Evolutionary conservation across 1,140 invertebrate species (phyloP).

Genomic region (Maniola jurtina): DNA sequence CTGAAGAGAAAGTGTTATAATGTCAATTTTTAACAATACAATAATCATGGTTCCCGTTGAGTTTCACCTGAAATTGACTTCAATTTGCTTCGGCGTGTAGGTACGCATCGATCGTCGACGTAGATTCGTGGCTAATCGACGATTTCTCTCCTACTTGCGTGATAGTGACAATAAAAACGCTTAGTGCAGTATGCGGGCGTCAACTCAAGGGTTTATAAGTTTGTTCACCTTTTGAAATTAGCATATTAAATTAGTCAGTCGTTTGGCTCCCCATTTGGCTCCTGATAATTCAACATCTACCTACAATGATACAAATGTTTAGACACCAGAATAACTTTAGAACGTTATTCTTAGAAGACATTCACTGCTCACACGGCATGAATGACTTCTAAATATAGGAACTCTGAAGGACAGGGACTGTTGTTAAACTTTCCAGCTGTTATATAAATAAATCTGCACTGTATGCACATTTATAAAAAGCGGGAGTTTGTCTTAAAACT

Average conservation of each 20-base stretch:
- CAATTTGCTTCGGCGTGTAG: conserved; percentile 48
- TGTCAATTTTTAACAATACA: conserved; percentile 25
- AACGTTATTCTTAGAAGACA: conserved; percentile 24
- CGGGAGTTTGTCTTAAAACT: too few relatives aligned
- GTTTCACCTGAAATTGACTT: conserved; percentile 49
- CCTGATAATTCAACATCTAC: background rate
- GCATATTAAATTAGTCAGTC: background rate
- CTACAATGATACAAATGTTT: background rate
- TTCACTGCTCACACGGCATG: conserved; percentile 8
- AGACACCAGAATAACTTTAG: conserved; percentile 13
- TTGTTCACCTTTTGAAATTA: conserved; percentile 6
- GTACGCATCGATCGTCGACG: conserved; percentile 38
- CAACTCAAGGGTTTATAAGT: conserved; percentile 26
- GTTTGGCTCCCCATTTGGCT: background rate
- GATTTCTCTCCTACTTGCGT: conserved; percentile 50
- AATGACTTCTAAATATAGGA: conserved; percentile 19
- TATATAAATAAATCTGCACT: background rate
- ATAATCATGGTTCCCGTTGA: conserved; percentile 24
- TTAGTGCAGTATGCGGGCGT: conserved; percentile 19
- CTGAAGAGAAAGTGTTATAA: conserved; percentile 20
- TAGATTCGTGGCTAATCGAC: conserved; percentile 38
- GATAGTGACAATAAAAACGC: conserved; percentile 35
- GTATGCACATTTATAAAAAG: too few relatives aligned
- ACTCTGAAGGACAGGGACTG: conserved; percentile 18
- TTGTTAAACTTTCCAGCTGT: conserved; percentile 8